These are phyloP conservation scores for Melanchra persicariae DNA, from an alignment of 2,888 invertebrate species.

Conservation along the genomic window DNA sequence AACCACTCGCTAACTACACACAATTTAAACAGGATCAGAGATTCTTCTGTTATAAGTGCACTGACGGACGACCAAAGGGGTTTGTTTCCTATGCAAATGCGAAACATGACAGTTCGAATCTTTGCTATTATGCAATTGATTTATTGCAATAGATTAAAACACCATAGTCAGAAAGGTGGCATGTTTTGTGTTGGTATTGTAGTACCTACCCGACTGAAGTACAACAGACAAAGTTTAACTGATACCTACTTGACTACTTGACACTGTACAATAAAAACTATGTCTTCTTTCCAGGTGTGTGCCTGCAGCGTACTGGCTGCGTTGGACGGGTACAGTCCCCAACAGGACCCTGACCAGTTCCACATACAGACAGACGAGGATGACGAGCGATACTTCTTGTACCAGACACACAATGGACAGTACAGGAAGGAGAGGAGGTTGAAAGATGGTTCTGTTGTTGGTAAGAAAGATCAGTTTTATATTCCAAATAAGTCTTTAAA, in stretches of 20 bases:
- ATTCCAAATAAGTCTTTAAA: neutral
- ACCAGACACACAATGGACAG: constrained; percentile 97
- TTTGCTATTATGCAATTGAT: too few species aligned
- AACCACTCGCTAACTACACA: neutral
- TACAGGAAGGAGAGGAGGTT: constrained; percentile 96
- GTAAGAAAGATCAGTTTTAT: constrained; percentile 78
- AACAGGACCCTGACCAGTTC: constrained; percentile 94
- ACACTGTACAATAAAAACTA: neutral
- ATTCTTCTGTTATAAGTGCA: neutral
- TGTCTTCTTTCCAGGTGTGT: constrained; percentile 77
- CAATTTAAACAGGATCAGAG: neutral
- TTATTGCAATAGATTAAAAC: too few species aligned
- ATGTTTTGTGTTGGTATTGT: too few species aligned
- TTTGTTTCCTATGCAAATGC: too few species aligned
- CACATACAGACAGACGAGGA: constrained; percentile 98
- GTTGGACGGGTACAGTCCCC: constrained; percentile 89
- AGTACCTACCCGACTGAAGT: too few species aligned
- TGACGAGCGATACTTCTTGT: constrained; percentile 97
- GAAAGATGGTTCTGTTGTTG: constrained; percentile 96
- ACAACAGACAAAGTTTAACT: neutral
- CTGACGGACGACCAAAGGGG: too few species aligned
- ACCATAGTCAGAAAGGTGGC: neutral
- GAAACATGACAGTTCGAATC: too few species aligned
- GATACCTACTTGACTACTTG: neutral
- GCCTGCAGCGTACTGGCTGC: constrained; percentile 84